Evolutionary conservation across 2,113 vertebrate species (phyloP), one percentile per base, ranked within the genome.

Genomic region (Dendrocopos noguchii): DNA sequence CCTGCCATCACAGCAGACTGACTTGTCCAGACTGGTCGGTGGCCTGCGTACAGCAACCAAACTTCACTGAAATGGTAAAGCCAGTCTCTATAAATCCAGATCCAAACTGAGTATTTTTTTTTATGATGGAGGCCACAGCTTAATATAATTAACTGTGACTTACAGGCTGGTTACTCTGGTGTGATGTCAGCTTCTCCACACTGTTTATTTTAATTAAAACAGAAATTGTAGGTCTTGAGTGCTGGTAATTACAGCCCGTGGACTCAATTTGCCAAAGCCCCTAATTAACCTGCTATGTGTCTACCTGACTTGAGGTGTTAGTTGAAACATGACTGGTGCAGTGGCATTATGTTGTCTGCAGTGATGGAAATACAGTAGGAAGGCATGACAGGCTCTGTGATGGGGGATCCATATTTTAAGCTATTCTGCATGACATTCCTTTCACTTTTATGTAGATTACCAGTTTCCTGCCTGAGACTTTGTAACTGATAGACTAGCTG

Each of bases 171-270:
- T 98, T 97, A 96, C 97, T 97, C 95, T 71, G 77, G 95, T 98
- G 97, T 98, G 97, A 98, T 98, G 97, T 98, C 98, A 98, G 97
- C 91, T 97, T 97, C 97, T 97, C 93, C 93, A 93, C 96, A 97
- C 93, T 98, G 98, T 98, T 98, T 98, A 98, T 98, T 98, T 98
- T 98, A 98, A 98, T 98, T 98, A 98, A 98, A 97, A 96, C 95
- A 98, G 98, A 98, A 98, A 98, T 98, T 98, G 97, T 94, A 98
- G 97, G 97, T 98, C 97, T 98, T 96, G 96, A 96, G 97, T 96
- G 93, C 97, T 96, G 94, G 91, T 98, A 98, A 98, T 98, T 98
- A 98, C 96, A 98, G 96, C 94, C 97, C 94, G 39, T 96, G 96
- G 95, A 96, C 97, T 97, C 97, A 97, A 98, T 97, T 98, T 97